These are phyloP conservation scores for Cactoblastis cactorum DNA, from an alignment of 2,888 invertebrate species.

Conservation along the genomic window DNA sequence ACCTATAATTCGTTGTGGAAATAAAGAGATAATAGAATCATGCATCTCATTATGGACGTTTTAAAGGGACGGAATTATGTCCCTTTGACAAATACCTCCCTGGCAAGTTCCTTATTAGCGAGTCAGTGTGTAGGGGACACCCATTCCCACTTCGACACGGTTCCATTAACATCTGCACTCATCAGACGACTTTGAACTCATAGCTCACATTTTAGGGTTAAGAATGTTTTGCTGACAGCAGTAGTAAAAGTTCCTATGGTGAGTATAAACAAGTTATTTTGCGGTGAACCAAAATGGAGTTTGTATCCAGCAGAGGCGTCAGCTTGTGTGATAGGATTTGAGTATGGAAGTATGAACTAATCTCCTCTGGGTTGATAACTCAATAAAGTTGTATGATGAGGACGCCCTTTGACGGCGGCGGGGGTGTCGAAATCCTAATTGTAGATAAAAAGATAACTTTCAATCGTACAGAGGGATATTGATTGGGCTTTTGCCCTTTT, in stretches of 20 bases:
- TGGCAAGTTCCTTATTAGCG: constrained; percentile 64
- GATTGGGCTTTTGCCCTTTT: constrained; percentile 34
- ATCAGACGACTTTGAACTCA: constrained; percentile 24
- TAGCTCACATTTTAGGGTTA: constrained; percentile 19
- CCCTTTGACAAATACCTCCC: constrained; percentile 72
- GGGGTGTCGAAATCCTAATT: constrained; percentile 78
- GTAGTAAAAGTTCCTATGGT: constrained; percentile 30
- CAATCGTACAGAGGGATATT: constrained; percentile 46
- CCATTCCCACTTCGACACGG: constrained; percentile 34
- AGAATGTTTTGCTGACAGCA: constrained; percentile 19
- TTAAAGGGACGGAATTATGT: constrained; percentile 68
- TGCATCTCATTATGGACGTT: constrained; percentile 71
- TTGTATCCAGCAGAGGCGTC: constrained; percentile 76
- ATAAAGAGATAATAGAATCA: constrained; percentile 56
- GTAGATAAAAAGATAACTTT: constrained; percentile 78
- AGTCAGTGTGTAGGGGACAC: constrained; percentile 54
- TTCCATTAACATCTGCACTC: constrained; percentile 26
- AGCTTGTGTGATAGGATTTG: constrained; percentile 79
- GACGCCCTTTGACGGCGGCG: constrained; percentile 68
- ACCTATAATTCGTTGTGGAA: constrained; percentile 12
- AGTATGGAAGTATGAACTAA: constrained; percentile 78
- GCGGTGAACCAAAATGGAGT: constrained; percentile 74
- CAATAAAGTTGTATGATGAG: constrained; percentile 76
- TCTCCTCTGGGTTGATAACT: constrained; percentile 75
- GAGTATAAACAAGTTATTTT: constrained; percentile 43